A percentile compares a stretch with the other conserved stretches of the same genome.
phyloP scores from a whole-genome alignment of 2,113 vertebrate genomes.

The Falcunculus frontatus region DNA sequence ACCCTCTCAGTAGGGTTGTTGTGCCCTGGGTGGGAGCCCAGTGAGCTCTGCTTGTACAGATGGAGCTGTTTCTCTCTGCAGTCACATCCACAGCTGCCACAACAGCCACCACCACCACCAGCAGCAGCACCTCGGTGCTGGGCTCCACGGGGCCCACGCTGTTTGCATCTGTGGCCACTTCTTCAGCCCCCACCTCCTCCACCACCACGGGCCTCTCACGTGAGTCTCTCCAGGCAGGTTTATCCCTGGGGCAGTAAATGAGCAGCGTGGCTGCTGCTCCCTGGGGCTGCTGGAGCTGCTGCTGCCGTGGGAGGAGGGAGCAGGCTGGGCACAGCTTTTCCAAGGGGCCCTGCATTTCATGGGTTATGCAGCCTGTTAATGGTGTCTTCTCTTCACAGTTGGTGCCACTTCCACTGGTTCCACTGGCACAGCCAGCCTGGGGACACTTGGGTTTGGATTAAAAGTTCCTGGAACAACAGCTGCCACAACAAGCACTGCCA shows the following conservation, averaged over 20 bases:
- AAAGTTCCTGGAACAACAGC: constrained; percentile 42
- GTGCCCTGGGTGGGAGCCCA: not conserved
- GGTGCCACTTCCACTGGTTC: constrained; percentile 41
- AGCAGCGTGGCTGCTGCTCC: not conserved
- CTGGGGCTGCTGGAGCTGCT: not conserved
- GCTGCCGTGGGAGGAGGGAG: not conserved
- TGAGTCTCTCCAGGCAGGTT: constrained; percentile 31
- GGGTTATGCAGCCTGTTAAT: rapidly evolving
- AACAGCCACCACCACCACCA: constrained; percentile 44
- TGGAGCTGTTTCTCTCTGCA: not conserved
- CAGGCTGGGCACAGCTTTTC: not conserved
- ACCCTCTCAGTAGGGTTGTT: not conserved
- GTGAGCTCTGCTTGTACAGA: not conserved
- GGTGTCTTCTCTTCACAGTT: constrained; percentile 12
- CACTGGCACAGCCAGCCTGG: not conserved
- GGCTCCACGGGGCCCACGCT: constrained; percentile 44
- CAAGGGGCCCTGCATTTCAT: not conserved
- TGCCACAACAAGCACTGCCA: not conserved
- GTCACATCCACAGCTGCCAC: constrained; percentile 34
- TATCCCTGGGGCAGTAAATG: not conserved
- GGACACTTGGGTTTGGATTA: constrained; percentile 55
- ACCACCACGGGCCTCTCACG: constrained; percentile 57
- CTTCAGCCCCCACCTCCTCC: constrained; percentile 33
- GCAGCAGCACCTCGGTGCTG: constrained; percentile 2
- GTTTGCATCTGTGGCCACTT: constrained; percentile 53